Evolutionary conservation across 2,113 vertebrate species (phyloP).

Genomic region (Ammodytes dubius): DNA sequence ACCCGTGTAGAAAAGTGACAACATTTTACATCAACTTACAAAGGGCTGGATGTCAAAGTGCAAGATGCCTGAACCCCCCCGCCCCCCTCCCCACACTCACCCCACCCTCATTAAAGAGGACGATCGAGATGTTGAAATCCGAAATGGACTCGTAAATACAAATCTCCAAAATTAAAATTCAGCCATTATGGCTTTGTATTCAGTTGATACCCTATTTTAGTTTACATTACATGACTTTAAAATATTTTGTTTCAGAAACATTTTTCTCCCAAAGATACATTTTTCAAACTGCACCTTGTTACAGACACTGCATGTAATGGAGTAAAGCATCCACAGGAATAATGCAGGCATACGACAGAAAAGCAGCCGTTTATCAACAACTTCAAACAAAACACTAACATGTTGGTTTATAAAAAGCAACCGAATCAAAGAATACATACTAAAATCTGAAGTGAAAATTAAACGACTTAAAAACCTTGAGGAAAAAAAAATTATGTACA

Average conservation of each 20-base stretch:
- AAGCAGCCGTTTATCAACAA: conserved; percentile 66
- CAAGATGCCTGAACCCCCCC: conserved; percentile 67
- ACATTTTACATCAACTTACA: conserved; percentile 77
- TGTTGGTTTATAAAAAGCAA: conserved; percentile 74
- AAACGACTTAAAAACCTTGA: conserved; percentile 77
- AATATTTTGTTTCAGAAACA: conserved; percentile 72
- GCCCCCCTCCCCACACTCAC: not conserved
- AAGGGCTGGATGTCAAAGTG: conserved; percentile 82
- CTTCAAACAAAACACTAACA: conserved; percentile 74
- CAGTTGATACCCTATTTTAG: conserved; percentile 67
- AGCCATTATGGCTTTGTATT: conserved; percentile 82
- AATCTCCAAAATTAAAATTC: conserved; percentile 73
- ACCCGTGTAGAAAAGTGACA: conserved; percentile 80
- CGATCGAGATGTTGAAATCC: conserved; percentile 53
- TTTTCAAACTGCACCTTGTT: conserved; percentile 73
- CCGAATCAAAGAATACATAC: conserved; percentile 67
- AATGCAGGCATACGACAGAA: conserved; percentile 77
- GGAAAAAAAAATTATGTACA: conserved; percentile 76
- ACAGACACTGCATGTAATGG: conserved; percentile 81
- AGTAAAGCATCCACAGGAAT: conserved; percentile 80
- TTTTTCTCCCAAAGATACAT: conserved; percentile 65
- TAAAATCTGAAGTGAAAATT: conserved; percentile 71
- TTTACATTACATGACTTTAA: conserved; percentile 72
- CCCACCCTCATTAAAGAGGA: conserved; percentile 39
- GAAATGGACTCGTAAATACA: conserved; percentile 67